A percentile compares a stretch with the other conserved stretches of the same genome.
Evolutionary conservation across 1,140 invertebrate species (phyloP).

Genomic region (Rhopalosiphum padi): DNA sequence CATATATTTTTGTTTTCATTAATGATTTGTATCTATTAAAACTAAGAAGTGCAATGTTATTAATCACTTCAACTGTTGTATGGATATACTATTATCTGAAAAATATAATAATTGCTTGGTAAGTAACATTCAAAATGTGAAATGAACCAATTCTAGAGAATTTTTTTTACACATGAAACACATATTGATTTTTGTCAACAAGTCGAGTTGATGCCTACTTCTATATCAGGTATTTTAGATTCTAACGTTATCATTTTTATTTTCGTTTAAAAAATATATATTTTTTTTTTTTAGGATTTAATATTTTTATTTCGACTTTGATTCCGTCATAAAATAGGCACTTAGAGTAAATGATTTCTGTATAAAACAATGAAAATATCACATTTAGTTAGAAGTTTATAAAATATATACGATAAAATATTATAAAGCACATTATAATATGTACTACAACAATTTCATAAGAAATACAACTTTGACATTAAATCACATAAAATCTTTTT

Average conservation of each 20-base stretch:
- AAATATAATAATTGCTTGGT: background rate
- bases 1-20: background rate
- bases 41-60: background rate
- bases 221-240: background rate
- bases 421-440: conserved; percentile 1
- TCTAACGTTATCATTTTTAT: background rate
- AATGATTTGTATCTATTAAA: background rate
- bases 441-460: background rate
- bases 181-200: background rate
- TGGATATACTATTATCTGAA: background rate
- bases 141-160: background rate
- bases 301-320: background rate
- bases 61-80: background rate
- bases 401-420: background rate
- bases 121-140: background rate
- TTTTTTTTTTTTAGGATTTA: background rate
- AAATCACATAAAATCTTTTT: background rate
- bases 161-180: background rate
- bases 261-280: background rate
- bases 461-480: conserved; percentile 6
- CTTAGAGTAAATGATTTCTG: background rate
- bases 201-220: background rate
- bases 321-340: background rate
- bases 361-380: background rate
- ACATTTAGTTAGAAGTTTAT: background rate